Evolutionary conservation across 1,140 invertebrate genomes (phyloP), one percentile per base, ranked within the genome.

Genomic region (Oncopeltus fasciatus): DNA sequence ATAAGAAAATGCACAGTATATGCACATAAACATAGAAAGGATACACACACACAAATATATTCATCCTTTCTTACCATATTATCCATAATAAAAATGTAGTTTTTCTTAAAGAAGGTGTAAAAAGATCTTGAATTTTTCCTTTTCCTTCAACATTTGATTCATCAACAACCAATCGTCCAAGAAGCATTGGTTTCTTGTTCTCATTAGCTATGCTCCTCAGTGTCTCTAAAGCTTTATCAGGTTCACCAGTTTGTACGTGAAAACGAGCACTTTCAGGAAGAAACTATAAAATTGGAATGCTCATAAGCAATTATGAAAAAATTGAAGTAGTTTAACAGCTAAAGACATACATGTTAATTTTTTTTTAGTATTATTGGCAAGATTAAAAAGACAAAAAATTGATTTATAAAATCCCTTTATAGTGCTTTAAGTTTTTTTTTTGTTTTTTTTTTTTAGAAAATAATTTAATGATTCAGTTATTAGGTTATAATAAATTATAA

Each of bases 21-120:
- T n/a, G n/a, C n/a, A n/a, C n/a, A n/a, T n/a, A n/a, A 57, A 3
- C 21, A n/a, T 57, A 20, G 14, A 43, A 63, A 57, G 46, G 20
- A 57, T 26, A 14, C 20, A 12, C 14, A 26, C 26, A 24, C 8
- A 43, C 14, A 18, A 60, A 51, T 51, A 60, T 26, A 57, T 61
- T n/a, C n/a, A n/a, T n/a, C n/a, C n/a, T n/a, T 33, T 69, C 74
- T 74, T 75, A 91, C 92, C 92, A 97, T 65, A 96, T 93, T 68
- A 94, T 83, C 93, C 92, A 96, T 2, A 95, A 75, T 3, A 95
- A 75, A 18, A 91, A 69, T n/a, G 90, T 92, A 5, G 90, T 94
- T 62, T 80, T 80, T 70, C 86, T 81, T 62, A 92, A 78, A 66
- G 89, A 87, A 27, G 87, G 84, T 65, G 84, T 85, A 26, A 94